Conservation (phyloP, 2,888 invertebrate species). For the Lordiphosa fenestrarum region DNA sequence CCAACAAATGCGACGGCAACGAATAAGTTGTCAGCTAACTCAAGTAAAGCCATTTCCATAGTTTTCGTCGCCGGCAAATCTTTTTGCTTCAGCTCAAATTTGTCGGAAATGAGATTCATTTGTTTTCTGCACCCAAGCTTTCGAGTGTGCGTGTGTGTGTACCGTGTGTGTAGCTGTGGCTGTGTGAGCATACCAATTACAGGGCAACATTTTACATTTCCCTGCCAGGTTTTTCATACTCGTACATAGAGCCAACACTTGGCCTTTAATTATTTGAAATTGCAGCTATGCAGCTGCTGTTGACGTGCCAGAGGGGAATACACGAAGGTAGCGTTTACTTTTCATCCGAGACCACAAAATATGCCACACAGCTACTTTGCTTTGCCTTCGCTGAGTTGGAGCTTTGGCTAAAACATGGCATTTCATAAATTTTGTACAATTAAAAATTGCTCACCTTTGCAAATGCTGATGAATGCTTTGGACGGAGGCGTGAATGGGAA, state of each 20-base stretch:
- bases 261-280: constrained; percentile 66
- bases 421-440: neutral
- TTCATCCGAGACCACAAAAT: constrained; percentile 27
- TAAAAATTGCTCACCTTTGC: too few species aligned
- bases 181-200: constrained; percentile 20
- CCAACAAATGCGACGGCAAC: constrained; percentile 42
- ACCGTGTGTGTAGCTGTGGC: constrained; percentile 12
- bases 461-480: too few species aligned
- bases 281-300: constrained; percentile 48
- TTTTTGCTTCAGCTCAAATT: constrained; percentile 56
- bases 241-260: constrained; percentile 15
- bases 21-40: constrained; percentile 70
- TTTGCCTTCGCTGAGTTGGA: too few species aligned
- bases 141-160: constrained; percentile 10
- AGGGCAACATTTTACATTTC: constrained; percentile 29
- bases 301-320: constrained; percentile 39
- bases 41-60: constrained; percentile 71
- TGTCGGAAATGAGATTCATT: constrained; percentile 73
- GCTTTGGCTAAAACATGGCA: constrained; percentile 11
- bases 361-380: constrained; percentile 30
- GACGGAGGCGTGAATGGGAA: too few species aligned
- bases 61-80: constrained; percentile 60
- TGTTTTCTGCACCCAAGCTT: constrained; percentile 50
- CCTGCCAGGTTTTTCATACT: constrained; percentile 47
- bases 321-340: constrained; percentile 3